Percentiles rank a stretch among this genome's conserved stretches.
These are phyloP conservation scores for Lasioglossum figueresi DNA, from an alignment of 2,888 invertebrate genomes.

Conservation along the genomic window DNA sequence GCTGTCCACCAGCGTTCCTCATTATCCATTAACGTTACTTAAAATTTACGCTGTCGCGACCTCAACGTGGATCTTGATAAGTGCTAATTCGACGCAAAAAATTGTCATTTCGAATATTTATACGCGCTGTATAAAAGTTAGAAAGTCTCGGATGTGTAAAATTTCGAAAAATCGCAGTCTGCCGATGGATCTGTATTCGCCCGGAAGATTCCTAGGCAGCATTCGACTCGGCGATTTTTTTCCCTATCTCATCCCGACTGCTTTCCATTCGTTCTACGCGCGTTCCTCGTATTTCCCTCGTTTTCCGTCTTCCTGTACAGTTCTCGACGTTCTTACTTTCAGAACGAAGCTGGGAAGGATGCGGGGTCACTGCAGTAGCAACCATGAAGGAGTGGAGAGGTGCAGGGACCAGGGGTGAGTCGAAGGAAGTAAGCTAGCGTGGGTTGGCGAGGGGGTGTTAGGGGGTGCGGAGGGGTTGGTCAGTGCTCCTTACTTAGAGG, in stretches of 20 bases:
- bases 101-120: background rate
- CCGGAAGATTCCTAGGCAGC: slow-evolving; percentile 60
- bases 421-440: slow-evolving; percentile 59
- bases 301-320: slow-evolving; percentile 60
- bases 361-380: slow-evolving; percentile 72
- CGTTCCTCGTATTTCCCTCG: slow-evolving; percentile 44
- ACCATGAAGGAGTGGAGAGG: slow-evolving; percentile 65
- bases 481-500: slow-evolving; percentile 83
- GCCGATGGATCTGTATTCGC: background rate
- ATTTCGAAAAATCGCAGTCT: background rate
- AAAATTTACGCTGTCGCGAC: background rate
- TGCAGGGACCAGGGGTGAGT: slow-evolving; percentile 40
- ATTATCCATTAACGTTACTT: background rate
- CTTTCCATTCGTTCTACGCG: slow-evolving; percentile 50
- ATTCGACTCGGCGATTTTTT: slow-evolving; percentile 28
- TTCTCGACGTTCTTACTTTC: slow-evolving; percentile 63
- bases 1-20: background rate
- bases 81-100: background rate
- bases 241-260: slow-evolving; percentile 33
- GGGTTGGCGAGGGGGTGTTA: slow-evolving; percentile 44
- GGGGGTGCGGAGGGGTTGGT: slow-evolving; percentile 73
- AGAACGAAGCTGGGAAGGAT: slow-evolving; percentile 67
- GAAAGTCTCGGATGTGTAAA: background rate
- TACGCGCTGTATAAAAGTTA: too few relatives aligned
- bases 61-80: background rate